Evolutionary conservation across 2,888 invertebrate genomes (phyloP).

Genomic region (Notocelia uddmanniana): DNA sequence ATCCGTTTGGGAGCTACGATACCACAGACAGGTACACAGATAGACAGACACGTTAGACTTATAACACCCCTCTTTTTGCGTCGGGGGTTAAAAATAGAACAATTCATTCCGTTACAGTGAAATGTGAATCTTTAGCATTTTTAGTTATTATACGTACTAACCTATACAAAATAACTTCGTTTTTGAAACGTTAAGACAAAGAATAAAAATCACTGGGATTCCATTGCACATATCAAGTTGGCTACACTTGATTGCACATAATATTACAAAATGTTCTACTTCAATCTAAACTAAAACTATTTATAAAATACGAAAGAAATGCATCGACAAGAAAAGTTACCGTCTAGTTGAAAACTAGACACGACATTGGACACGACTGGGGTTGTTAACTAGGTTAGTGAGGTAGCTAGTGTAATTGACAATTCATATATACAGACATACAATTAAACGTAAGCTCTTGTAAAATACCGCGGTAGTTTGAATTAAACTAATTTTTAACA

Average conservation of each 20-base stretch:
- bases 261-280: not conserved
- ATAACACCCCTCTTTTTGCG: too few relatives aligned
- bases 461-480: not conserved
- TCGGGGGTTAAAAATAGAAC: too few relatives aligned
- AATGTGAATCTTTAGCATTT: too few relatives aligned
- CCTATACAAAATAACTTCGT: not conserved
- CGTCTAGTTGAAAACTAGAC: not conserved
- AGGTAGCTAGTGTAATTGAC: constrained; percentile 34
- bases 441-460: too few relatives aligned
- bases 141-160: not conserved
- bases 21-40: too few relatives aligned
- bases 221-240: not conserved
- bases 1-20: too few relatives aligned
- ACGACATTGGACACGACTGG: not conserved
- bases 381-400: constrained; percentile 14
- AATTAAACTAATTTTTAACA: not conserved
- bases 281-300: constrained; percentile 6
- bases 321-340: constrained; percentile 20
- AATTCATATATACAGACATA: constrained; percentile 27
- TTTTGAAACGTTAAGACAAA: not conserved
- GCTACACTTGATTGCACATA: not conserved
- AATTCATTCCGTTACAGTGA: too few relatives aligned
- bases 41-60: too few relatives aligned
- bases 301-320: not conserved
- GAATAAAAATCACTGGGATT: not conserved